Conservation (phyloP, 2,888 invertebrate species). For the Xylocampa areola region DNA sequence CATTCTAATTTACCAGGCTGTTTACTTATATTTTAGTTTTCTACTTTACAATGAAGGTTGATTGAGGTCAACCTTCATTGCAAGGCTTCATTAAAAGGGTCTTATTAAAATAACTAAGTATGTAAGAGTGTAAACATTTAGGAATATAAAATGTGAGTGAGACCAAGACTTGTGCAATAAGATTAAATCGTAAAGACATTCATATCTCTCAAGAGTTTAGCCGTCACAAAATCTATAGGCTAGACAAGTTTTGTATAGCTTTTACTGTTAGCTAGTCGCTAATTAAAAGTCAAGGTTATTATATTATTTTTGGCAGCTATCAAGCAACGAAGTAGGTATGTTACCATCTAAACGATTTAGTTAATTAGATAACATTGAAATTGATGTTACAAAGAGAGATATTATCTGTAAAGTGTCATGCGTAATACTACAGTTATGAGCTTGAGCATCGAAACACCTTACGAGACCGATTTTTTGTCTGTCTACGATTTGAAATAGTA, state of each 20-base stretch:
- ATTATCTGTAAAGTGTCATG: conserved; percentile 38
- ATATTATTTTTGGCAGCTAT: conserved; percentile 56
- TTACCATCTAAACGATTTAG: conserved; percentile 38
- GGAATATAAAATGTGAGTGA: neutral
- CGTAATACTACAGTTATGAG: conserved; percentile 40
- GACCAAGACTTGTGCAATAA: neutral
- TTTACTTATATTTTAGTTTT: too few species aligned
- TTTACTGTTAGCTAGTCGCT: conserved; percentile 53
- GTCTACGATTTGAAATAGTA: conserved; percentile 70
- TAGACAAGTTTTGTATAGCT: conserved; percentile 26
- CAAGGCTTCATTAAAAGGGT: conserved; percentile 13
- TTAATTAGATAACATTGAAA: conserved; percentile 53
- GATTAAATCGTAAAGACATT: neutral
- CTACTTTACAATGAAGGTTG: too few species aligned
- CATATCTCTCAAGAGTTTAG: neutral
- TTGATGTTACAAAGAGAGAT: conserved; percentile 35
- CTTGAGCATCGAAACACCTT: conserved; percentile 50
- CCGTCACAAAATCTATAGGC: conserved; percentile 2
- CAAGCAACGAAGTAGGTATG: conserved; percentile 36
- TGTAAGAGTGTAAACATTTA: conserved; percentile 22
- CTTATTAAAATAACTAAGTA: conserved; percentile 25
- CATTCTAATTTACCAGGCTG: too few species aligned
- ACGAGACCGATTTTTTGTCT: conserved; percentile 69
- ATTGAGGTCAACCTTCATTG: too few species aligned
- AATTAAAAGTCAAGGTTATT: conserved; percentile 64